Base-by-base conservation (phyloP, 2,888 invertebrate species). In the Caenorhabditis becei region DNA sequence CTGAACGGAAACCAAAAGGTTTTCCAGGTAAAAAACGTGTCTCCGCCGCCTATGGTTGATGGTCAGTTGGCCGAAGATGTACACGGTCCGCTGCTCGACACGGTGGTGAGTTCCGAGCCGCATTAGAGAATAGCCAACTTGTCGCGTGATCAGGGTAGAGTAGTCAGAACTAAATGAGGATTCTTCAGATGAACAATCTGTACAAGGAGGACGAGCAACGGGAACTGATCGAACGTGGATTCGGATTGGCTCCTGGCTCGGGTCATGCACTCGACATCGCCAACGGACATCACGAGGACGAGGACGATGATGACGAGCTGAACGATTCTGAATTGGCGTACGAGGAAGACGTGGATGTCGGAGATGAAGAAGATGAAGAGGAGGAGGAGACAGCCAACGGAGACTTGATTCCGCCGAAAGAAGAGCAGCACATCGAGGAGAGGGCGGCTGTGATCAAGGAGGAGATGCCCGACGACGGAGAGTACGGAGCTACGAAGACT, bases 311-410 rank as follows among this genome's bases (percentile, higher is more conserved):
- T 16, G 71, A 71, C 41, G 72, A 72, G 32, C 14, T 72, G 58
- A 63, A 72, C 37, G 72, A 72, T 44, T 58, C 58, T 5, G 74
- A 74, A 41, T 51, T 74, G 74, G 74, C 74, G 3, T 74, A 59
- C 41, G 74, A 74, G 47, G 74, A 74, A 66, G 74, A 74, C 28
- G 74, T 74, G 0, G 74, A 74, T n/a, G 59, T 74, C 7, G 74
- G 74, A 23, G 74, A 74, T 18, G 74, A 74, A 16, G 74, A 74
- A 16, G 72, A 72, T 7, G 67, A 69, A 5, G 67, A 69, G 14
- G 72, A 71, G 1, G 71, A 63, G 11, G 59, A n/a, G 7, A 47
- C 47, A 4, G 66, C 74, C 3, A 66, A 74, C 28, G 74, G 74
- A 20, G 74, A 74, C 26, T 3, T 41, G 41, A 20, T 51, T 8